phyloP scores from a whole-genome alignment of 2,888 invertebrate genomes.

The Dolomedes plantarius region DNA sequence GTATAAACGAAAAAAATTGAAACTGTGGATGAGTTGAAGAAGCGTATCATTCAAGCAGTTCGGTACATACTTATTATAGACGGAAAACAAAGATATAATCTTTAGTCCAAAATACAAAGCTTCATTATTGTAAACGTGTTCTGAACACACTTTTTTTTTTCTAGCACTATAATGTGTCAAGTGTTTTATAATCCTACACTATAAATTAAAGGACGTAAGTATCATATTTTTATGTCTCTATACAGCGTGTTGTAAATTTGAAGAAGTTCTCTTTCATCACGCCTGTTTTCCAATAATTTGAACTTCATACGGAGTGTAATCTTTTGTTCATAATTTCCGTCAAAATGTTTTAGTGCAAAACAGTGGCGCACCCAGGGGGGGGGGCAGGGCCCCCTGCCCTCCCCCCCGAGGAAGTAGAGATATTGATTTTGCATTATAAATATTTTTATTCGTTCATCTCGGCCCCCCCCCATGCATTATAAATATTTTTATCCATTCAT shows the following conservation, averaged over 20 bases:
- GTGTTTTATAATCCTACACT: constrained; percentile 47
- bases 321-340: constrained; percentile 53
- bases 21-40: too few species aligned
- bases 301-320: constrained; percentile 45
- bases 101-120: constrained; percentile 5
- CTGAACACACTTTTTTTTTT: constrained; percentile 61
- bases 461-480: too few species aligned
- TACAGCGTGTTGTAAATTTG: constrained; percentile 54
- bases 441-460: too few species aligned
- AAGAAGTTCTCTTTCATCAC: constrained; percentile 34
- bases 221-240: constrained; percentile 67
- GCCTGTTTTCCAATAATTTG: constrained; percentile 46
- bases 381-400: too few species aligned
- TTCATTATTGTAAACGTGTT: constrained; percentile 37
- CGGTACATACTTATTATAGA: not conserved
- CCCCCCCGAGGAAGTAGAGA: too few species aligned
- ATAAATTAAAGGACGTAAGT: constrained; percentile 49
- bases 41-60: too few species aligned
- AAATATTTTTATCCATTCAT: too few species aligned
- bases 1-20: too few species aligned
- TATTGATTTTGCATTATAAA: too few species aligned
- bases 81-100: constrained; percentile 4
- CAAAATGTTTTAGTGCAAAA: constrained; percentile 10
- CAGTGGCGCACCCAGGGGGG: too few species aligned
- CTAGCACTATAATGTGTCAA: constrained; percentile 47